phyloP scores from a whole-genome alignment of 2,888 invertebrate species.

The Ophioninae sp. region DNA sequence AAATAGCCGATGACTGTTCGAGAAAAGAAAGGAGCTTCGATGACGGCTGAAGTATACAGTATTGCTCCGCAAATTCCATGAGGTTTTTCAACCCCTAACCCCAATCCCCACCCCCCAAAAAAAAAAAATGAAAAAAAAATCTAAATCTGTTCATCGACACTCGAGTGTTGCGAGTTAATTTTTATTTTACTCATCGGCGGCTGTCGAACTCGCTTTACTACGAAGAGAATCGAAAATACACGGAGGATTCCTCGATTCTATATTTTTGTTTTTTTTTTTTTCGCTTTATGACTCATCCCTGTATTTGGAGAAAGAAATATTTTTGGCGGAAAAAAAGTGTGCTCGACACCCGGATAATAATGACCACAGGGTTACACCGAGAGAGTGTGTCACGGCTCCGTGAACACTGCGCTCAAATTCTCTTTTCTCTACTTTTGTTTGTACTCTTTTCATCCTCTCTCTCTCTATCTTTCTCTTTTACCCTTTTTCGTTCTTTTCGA shows the following conservation, averaged over 20 bases:
- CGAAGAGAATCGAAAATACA: conserved; percentile 47
- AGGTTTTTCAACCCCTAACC: conserved; percentile 75
- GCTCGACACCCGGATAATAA: conserved; percentile 40
- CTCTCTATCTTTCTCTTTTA: conserved; percentile 15
- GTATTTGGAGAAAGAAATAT: conserved; percentile 31
- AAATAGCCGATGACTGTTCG: conserved; percentile 74
- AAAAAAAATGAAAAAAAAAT: conserved; percentile 22
- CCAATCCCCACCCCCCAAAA: too few species aligned
- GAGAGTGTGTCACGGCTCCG: conserved; percentile 63
- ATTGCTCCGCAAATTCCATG: conserved; percentile 69
- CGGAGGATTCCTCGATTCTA: conserved; percentile 36
- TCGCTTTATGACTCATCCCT: conserved; percentile 56
- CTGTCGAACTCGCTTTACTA: conserved; percentile 58
- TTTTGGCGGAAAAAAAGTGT: conserved; percentile 25
- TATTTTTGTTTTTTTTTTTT: conserved; percentile 51
- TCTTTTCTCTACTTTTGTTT: conserved; percentile 31
- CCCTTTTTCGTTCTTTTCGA: conserved; percentile 26
- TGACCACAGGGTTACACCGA: conserved; percentile 56
- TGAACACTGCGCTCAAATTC: conserved; percentile 61
- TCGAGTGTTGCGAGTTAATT: conserved; percentile 61
- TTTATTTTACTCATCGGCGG: conserved; percentile 37
- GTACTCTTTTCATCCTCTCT: conserved; percentile 22
- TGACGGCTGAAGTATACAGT: background rate
- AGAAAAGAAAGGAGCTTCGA: conserved; percentile 47
- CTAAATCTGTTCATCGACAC: conserved; percentile 51